Evolutionary conservation across 2,888 invertebrate genomes (phyloP).

Genomic region (Athrips mouffetella): DNA sequence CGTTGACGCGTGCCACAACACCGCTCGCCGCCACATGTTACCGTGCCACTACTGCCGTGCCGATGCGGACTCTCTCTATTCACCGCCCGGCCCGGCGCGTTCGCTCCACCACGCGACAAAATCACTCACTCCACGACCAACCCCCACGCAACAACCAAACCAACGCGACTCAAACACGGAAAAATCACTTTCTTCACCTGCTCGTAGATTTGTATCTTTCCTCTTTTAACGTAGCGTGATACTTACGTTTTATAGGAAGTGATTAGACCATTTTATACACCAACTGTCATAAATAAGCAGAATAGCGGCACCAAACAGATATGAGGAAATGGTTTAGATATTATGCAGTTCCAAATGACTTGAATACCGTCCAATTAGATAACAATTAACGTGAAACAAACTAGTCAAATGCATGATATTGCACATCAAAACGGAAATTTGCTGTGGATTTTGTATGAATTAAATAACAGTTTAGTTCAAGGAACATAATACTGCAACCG

Average conservation of each 20-base stretch:
- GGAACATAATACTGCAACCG: too few species aligned
- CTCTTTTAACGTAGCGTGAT: conserved; percentile 3
- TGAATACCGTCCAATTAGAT: too few species aligned
- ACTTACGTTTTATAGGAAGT: conserved; percentile 22
- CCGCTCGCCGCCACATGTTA: conserved; percentile 58
- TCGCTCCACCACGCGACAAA: conserved; percentile 20
- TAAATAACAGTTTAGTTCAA: too few species aligned
- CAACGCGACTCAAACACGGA: background rate
- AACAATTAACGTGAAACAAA: too few species aligned
- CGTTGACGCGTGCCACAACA: conserved; percentile 41
- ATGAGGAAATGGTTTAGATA: background rate
- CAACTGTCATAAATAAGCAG: background rate
- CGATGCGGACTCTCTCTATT: conserved; percentile 21
- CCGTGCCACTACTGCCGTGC: conserved; percentile 26
- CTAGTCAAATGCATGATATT: too few species aligned
- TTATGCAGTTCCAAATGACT: background rate
- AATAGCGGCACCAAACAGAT: conserved; percentile 7
- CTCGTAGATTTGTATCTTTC: conserved; percentile 21
- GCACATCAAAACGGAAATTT: too few species aligned
- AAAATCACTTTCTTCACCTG: conserved; percentile 20
- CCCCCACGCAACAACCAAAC: background rate
- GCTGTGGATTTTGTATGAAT: too few species aligned
- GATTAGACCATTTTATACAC: conserved; percentile 11
- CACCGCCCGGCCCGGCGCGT: background rate
- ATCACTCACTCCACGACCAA: conserved; percentile 4